phyloP scores from a whole-genome alignment of 1,140 invertebrate species.

The Aphis craccivora region DNA sequence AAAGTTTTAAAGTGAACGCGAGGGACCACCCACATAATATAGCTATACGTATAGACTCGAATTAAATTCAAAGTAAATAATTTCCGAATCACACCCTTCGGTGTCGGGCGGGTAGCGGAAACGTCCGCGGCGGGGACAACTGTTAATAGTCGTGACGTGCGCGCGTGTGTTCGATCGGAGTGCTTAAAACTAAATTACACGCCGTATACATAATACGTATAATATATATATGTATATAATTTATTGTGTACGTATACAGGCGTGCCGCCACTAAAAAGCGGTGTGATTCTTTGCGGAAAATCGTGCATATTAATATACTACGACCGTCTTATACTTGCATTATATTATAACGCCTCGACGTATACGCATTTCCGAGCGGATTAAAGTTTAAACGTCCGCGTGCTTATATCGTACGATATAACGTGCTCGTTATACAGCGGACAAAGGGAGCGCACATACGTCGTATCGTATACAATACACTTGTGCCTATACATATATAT shows the following conservation, averaged over 20 bases:
- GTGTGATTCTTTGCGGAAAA: background rate
- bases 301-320: background rate
- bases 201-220: background rate
- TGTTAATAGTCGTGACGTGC: conserved; percentile 16
- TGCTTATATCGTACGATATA: background rate
- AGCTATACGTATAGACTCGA: background rate
- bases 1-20: conserved; percentile 18
- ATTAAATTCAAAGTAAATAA: conserved; percentile 3
- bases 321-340: background rate
- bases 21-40: background rate
- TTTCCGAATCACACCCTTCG: background rate
- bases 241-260: background rate
- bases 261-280: background rate
- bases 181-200: conserved; percentile 10
- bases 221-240: background rate
- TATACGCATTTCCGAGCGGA: background rate
- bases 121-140: background rate
- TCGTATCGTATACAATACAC: too few relatives aligned
- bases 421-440: background rate
- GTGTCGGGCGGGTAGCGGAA: background rate
- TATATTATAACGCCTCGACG: background rate
- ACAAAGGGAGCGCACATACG: background rate
- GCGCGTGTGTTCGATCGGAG: background rate
- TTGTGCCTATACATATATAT: too few relatives aligned
- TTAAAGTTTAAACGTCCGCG: background rate